A percentile compares a stretch with the other conserved stretches of the same genome.
Conservation (phyloP, 2,113 vertebrate genomes). For the Zosterops lateralis region DNA sequence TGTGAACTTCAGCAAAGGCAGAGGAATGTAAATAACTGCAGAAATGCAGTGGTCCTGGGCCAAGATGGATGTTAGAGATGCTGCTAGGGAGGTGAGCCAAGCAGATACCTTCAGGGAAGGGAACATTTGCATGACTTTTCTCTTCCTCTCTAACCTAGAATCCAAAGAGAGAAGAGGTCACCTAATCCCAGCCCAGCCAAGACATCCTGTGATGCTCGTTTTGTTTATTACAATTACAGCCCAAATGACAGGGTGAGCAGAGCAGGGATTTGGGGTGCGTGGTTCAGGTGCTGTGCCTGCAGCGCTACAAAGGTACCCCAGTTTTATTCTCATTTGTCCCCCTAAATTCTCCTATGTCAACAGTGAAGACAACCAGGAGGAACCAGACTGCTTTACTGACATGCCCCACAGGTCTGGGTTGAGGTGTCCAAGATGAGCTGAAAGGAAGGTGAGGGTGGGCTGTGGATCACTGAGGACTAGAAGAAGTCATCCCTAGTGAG, state of each 20-base stretch:
- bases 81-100: not conserved
- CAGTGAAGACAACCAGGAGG: not conserved
- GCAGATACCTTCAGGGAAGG: not conserved
- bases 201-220: not conserved
- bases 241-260: not conserved
- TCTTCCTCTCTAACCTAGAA: not conserved
- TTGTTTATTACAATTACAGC: not conserved
- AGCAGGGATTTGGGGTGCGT: rapidly evolving
- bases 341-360: not conserved
- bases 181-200: not conserved
- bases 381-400: not conserved
- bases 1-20: not conserved
- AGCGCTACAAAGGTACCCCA: not conserved
- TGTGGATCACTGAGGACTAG: not conserved
- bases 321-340: not conserved
- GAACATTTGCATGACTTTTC: not conserved
- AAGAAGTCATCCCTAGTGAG: not conserved
- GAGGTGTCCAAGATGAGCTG: not conserved
- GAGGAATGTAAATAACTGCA: constrained; percentile 49
- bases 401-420: not conserved
- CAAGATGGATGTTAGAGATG: not conserved
- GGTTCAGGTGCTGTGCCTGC: not conserved
- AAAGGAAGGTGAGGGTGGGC: not conserved
- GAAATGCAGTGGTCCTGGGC: not conserved
- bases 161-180: not conserved